Percentiles rank a stretch among this genome's conserved stretches.
These are phyloP conservation scores for Hiodon tergisus DNA, from an alignment of 2,113 vertebrate genomes.

Conservation along the genomic window DNA sequence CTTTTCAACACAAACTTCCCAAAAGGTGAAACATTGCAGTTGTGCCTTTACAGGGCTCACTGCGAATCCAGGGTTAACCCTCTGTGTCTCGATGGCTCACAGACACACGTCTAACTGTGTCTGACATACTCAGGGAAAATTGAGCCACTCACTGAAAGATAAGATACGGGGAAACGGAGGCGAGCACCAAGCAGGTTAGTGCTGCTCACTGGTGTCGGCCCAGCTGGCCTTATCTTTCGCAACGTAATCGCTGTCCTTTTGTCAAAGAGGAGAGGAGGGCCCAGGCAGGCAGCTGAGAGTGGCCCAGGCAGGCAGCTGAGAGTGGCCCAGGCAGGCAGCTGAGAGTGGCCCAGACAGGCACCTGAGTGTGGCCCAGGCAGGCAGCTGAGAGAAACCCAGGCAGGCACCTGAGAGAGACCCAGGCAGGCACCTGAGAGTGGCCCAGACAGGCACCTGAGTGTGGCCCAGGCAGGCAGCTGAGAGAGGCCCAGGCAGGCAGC, in stretches of 20 bases:
- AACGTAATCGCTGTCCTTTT: slow-evolving; percentile 1
- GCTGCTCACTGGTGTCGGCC: background rate
- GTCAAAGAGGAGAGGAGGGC: background rate
- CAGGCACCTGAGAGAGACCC: background rate
- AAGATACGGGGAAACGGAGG: background rate
- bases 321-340: background rate
- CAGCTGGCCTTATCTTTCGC: background rate
- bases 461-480: background rate
- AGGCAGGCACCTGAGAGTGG: background rate
- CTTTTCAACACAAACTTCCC: too few species aligned
- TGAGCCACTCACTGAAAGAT: background rate
- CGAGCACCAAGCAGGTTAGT: background rate
- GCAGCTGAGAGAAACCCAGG: background rate
- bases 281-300: background rate
- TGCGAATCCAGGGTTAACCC: too few species aligned
- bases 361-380: too few species aligned
- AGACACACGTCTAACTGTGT: too few species aligned
- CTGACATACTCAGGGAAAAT: background rate
- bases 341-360: background rate
- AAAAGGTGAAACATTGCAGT: too few species aligned
- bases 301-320: background rate
- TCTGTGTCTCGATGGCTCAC: too few species aligned
- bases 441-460: too few species aligned
- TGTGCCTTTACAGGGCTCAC: too few species aligned
- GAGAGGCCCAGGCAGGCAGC: background rate